A percentile compares a stretch with the other conserved stretches of the same genome.
These are phyloP conservation scores for Steinernema hermaphroditum DNA, from an alignment of 2,888 invertebrate species.

Conservation along the genomic window DNA sequence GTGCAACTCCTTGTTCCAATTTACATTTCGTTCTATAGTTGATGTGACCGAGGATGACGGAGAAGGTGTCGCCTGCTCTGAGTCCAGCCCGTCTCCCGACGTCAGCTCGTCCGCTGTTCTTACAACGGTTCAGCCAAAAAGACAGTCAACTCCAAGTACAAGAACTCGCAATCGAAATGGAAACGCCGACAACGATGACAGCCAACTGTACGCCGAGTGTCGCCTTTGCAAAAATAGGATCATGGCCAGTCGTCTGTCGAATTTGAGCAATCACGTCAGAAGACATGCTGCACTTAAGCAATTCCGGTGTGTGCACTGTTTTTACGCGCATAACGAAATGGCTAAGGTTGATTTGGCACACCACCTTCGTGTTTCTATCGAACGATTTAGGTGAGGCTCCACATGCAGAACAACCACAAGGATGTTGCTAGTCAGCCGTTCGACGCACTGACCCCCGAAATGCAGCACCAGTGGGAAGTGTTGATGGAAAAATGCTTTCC, in stretches of 20 bases:
- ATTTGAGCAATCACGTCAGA: conserved; percentile 53
- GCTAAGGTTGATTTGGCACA: conserved; percentile 54
- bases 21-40: not conserved
- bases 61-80: conserved; percentile 12
- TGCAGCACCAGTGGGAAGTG: conserved; percentile 51
- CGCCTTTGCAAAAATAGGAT: conserved; percentile 46
- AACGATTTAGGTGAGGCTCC: conserved; percentile 46
- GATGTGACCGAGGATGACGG: conserved; percentile 19
- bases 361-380: too few relatives aligned
- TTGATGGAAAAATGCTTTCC: conserved; percentile 59
- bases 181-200: conserved; percentile 36
- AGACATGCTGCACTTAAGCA: conserved; percentile 55
- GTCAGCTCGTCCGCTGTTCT: not conserved
- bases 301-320: conserved; percentile 55
- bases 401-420: conserved; percentile 56
- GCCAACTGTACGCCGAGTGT: conserved; percentile 41
- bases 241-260: conserved; percentile 50
- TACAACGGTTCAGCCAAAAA: not conserved
- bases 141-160: conserved; percentile 31
- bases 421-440: conserved; percentile 46
- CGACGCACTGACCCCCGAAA: conserved; percentile 45
- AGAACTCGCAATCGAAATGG: conserved; percentile 24
- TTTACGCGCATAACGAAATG: conserved; percentile 54
- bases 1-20: too few relatives aligned
- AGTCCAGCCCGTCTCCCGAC: conserved; percentile 20